Evolutionary conservation across 2,888 invertebrate genomes (phyloP).

Genomic region (Netelia inedita): DNA sequence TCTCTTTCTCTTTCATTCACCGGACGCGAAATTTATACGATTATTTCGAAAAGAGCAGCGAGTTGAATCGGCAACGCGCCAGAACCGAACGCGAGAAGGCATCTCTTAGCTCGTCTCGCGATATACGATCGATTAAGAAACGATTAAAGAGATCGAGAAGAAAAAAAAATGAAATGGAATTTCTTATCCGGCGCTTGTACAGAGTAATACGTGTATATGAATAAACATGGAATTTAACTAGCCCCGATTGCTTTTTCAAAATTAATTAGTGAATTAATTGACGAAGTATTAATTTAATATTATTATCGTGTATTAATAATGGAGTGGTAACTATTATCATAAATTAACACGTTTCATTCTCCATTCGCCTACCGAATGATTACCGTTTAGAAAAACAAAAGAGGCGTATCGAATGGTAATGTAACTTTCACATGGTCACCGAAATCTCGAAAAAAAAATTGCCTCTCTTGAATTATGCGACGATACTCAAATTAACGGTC

Average conservation of each 20-base stretch:
- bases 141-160: not conserved
- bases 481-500: too few relatives aligned
- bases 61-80: constrained; percentile 21
- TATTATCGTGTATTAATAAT: too few relatives aligned
- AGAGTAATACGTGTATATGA: not conserved
- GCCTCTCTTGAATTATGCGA: too few relatives aligned
- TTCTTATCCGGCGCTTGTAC: not conserved
- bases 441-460: too few relatives aligned
- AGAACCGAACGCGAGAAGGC: constrained; percentile 16
- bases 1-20: not conserved
- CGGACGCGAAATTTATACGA: constrained; percentile 31
- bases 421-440: too few relatives aligned
- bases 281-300: too few relatives aligned
- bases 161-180: not conserved
- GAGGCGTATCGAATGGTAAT: too few relatives aligned
- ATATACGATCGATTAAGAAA: constrained; percentile 28
- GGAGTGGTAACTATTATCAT: too few relatives aligned
- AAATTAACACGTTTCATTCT: not conserved
- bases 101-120: constrained; percentile 5
- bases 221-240: too few relatives aligned
- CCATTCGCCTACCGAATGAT: not conserved
- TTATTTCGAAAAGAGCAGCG: not conserved
- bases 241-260: too few relatives aligned
- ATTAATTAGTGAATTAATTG: too few relatives aligned
- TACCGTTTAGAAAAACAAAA: too few relatives aligned